Base-by-base conservation (phyloP, 2,888 invertebrate species). In the Proisotoma minuta region DNA sequence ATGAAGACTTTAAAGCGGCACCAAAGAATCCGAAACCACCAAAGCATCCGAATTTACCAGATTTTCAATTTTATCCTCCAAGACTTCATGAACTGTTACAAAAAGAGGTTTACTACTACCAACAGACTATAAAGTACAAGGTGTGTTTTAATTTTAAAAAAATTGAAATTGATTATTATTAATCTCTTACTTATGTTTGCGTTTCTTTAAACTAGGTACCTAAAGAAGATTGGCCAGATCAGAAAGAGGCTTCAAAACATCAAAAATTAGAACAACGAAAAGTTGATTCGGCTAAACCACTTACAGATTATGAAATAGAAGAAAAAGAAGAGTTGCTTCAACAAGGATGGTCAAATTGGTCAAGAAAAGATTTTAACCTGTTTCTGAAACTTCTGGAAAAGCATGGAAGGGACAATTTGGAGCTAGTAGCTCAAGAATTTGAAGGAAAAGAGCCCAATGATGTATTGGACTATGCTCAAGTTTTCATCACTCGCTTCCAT, bases 341-440 rank as follows among this genome's bases (percentile, higher is more conserved):
- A n/a, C 34, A 63, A 59, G 57, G 61, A 12, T 63, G 63, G 20
- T n/a, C 20, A 4, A 27, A 49, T 2, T 66, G 66, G 66, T 58
- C 53, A 15, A 47, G 27, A 20, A 58, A 43, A 10, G 43, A 58
- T 40, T 66, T 56, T 47, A 48, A 34, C 15, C 20, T 47, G 43
- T 66, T 63, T 23, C 8, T 63, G 2, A 28, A 53, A 28, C 47
- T 56, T 1, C 15, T 62, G 47, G 22, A 18, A 1, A 23, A 18
- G 12, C 24, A 51, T 43, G 66, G 66, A 12, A 4, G 47, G 1
- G 59, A 63, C 5, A 50, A 66, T 40, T 48, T 63, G 18, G 54
- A 51, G 29, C n/a, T 18, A 3, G 50, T 66, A 12, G 40, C 59
- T 1, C 10, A 26, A 12, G 49, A 54, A 2, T 15, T 61, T n/a